Evolutionary conservation across 2,113 vertebrate species (phyloP), one percentile per base, ranked within the genome.

Genomic region (Amphiprion ocellaris): DNA sequence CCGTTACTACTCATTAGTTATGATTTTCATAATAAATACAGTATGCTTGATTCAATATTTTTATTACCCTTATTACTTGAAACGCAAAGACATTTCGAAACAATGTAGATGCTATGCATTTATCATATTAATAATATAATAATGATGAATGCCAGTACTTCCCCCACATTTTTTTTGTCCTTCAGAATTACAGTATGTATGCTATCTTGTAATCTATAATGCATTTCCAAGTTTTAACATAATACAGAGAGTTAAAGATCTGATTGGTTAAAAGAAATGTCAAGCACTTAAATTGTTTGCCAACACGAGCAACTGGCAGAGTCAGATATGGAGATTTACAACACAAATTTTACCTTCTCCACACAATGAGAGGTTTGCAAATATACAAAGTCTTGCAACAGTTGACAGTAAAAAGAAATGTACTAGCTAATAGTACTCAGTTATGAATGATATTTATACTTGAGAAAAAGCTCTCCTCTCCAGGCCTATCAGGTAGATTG

Each of bases 211-310:
- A 71, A 60, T 85, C 85, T 87, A 80, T 74, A 81, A 88, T 87
- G 84, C 81, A 90, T 89, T 93, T 94, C 88, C 87, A 73, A 84
- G 82, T 92, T 87, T 93, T 64, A 92, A 96, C 85, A 92, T 77
- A 95, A 96, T 95, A 96, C 94, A 91, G 80, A 96, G 94, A 95
- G 95, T 89, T 97, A 96, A 96, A 97, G 95, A 86, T 96, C 93
- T 93, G 94, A 96, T 96, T 94, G 93, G 95, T 97, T 96, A 96
- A 97, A 97, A 96, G 94, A 96, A 96, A 93, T 73, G 81, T 96
- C 94, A 95, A 97, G 96, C 96, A 96, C 96, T 93, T 90, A 94
- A 88, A 89, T 68, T 44, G 74, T 90, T 90, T 81, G 90, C 88
- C 88, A 90, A 90, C 88, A 88, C 54, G 58, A 92, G 89, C 86